Evolutionary conservation across 2,888 invertebrate species (phyloP), one percentile per base, ranked within the genome.

Genomic region (Liposcelis brunnea): DNA sequence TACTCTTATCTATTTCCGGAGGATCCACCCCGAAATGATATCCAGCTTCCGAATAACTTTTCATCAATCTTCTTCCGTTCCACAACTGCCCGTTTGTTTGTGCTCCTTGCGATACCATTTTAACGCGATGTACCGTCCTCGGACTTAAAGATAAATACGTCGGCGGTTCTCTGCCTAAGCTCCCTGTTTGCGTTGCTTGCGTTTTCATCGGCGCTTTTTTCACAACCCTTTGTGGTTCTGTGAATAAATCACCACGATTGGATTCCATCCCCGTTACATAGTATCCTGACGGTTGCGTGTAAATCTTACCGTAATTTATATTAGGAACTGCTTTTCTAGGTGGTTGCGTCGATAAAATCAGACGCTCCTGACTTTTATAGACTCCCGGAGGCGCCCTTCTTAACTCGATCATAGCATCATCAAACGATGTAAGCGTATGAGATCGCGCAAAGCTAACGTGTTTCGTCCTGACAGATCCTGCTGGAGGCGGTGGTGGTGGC

Each of bases 391-490:
- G 42, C 31, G 15, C 18, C 14, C 18, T 18, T 14, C 44, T 43
- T 31, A 64, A 52, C 4, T 61, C 58, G 44, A 69, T 66, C 35
- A 69, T 66, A 19, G 76, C 73, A 58, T 81, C 80, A 55, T 86
- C 85, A 57, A 86, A 85, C 4, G 85, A 86, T 21, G 85, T 83
- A 52, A 86, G 63, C 0, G 87, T 87, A 59, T 87, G 84, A 3
- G 87, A 87, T 47, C 87, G 73, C 40, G 87, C 85, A 58, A 90
- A 90, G 55, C 86, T 87, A 31, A 90, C 90, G 61, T 90, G 90
- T 61, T 90, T 90, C 51, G 81, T 77, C 61, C 84, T 83, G 66
- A 68, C 51, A 52, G 70, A 67, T 55, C 70, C 68, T 52, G 71
- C 68, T 53, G 76, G 74, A 49, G 75, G 72, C 55, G 76, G 71